Conservation (phyloP, 2,113 vertebrate species). For the Muntiacus reevesi region DNA sequence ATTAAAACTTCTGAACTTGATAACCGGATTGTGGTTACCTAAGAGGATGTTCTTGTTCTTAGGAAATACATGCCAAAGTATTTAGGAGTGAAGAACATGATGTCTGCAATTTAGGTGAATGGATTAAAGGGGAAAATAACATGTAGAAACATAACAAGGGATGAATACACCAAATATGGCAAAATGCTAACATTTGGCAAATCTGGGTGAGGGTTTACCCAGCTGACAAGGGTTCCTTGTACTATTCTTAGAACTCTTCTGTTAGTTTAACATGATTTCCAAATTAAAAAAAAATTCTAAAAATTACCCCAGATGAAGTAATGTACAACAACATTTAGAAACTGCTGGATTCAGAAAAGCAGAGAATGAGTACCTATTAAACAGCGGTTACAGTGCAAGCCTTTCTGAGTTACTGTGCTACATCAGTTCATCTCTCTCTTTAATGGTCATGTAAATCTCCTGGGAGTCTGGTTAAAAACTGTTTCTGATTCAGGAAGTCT, state of each 20-base stretch:
- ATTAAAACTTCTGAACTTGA: not conserved
- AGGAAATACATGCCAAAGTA: not conserved
- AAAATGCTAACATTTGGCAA: slow-evolving; percentile 39
- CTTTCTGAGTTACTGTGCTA: not conserved
- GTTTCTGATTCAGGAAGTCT: not conserved
- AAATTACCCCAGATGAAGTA: slow-evolving; percentile 13
- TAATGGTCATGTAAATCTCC: not conserved
- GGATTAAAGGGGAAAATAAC: not conserved
- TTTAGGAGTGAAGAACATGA: not conserved
- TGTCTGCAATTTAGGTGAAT: not conserved
- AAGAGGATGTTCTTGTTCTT: not conserved
- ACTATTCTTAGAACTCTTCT: slow-evolving; percentile 24
- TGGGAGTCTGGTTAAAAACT: not conserved
- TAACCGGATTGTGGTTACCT: not conserved
- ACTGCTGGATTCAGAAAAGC: not conserved
- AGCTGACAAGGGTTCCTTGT: not conserved
- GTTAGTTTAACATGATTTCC: slow-evolving; percentile 31
- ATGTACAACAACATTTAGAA: not conserved
- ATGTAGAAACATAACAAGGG: not conserved
- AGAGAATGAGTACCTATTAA: not conserved
- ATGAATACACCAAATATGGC: not conserved
- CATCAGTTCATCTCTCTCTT: not conserved
- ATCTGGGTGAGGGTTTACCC: not conserved
- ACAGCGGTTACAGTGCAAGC: not conserved
- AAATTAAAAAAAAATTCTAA: not conserved